Conservation (phyloP, 2,797 vertebrate species). For the Ceryle rudis region DNA sequence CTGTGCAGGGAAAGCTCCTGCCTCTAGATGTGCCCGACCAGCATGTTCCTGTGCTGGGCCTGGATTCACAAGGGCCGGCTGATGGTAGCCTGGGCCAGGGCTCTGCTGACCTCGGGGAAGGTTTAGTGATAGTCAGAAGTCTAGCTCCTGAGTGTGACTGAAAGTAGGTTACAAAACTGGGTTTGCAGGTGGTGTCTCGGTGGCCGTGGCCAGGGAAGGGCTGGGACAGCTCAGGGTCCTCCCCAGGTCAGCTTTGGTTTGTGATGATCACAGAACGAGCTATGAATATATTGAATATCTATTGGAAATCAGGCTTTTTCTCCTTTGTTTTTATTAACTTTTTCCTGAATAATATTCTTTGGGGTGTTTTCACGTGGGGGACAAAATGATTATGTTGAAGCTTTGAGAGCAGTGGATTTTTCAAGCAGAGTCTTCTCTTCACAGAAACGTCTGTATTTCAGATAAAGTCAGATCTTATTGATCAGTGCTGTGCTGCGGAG, state of each 20-base stretch:
- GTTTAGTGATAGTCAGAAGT: neutral
- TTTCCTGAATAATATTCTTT: neutral
- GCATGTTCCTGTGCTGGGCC: accelerated
- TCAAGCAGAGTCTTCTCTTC: neutral
- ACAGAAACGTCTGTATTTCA: neutral
- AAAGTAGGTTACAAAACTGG: neutral
- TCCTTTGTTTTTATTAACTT: no score
- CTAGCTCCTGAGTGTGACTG: neutral
- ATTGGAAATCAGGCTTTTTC: neutral
- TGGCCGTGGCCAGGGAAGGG: no score
- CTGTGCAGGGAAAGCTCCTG: accelerated
- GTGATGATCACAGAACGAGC: neutral
- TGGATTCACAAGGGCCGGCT: neutral
- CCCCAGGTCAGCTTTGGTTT: accelerated
- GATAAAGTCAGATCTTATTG: neutral
- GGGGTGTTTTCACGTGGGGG: accelerated
- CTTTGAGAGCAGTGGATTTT: neutral
- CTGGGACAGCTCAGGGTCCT: neutral
- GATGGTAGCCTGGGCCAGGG: no score
- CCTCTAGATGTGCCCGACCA: no score
- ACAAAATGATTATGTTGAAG: neutral
- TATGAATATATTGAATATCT: neutral
- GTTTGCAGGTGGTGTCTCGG: neutral
- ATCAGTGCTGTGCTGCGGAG: neutral
- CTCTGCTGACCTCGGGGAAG: neutral